Evolutionary conservation across 2,113 vertebrate species (phyloP).

Genomic region (Charina bottae): DNA sequence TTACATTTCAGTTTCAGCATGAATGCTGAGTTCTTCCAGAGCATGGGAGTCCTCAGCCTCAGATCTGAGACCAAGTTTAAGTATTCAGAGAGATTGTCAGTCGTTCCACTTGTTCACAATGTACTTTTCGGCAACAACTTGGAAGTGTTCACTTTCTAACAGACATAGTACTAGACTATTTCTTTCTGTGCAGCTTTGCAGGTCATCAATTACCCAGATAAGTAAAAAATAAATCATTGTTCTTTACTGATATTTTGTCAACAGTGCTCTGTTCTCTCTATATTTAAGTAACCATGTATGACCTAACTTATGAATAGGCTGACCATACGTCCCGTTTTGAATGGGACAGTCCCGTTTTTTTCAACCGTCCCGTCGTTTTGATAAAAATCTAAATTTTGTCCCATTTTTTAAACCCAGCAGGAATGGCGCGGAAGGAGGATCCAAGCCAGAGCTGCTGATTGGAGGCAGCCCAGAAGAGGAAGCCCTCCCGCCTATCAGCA

Average conservation of each 20-base stretch:
- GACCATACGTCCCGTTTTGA: no score
- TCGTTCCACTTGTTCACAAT: neutral
- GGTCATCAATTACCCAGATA: constrained; percentile 13
- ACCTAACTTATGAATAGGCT: constrained; percentile 31
- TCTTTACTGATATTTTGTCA: constrained; percentile 10
- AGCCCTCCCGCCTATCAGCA: no score
- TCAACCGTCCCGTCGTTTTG: no score
- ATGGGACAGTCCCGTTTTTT: no score
- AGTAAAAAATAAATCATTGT: constrained; percentile 14
- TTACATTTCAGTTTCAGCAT: neutral
- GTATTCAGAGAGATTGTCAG: neutral
- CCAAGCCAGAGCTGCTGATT: no score
- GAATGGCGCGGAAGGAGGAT: no score
- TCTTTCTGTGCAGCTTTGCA: neutral
- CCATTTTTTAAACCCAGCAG: no score
- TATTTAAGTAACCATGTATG: constrained; percentile 18
- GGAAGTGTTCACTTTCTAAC: neutral
- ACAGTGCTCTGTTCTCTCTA: constrained; percentile 18
- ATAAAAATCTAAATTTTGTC: no score
- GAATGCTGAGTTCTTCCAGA: neutral
- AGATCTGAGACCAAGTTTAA: no score
- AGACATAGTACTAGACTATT: constrained; percentile 4
- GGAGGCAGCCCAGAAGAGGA: no score
- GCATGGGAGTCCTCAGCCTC: no score
- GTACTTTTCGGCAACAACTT: neutral